Conservation (phyloP, 2,888 invertebrate species). For the Melikaiella ostensackeni region DNA sequence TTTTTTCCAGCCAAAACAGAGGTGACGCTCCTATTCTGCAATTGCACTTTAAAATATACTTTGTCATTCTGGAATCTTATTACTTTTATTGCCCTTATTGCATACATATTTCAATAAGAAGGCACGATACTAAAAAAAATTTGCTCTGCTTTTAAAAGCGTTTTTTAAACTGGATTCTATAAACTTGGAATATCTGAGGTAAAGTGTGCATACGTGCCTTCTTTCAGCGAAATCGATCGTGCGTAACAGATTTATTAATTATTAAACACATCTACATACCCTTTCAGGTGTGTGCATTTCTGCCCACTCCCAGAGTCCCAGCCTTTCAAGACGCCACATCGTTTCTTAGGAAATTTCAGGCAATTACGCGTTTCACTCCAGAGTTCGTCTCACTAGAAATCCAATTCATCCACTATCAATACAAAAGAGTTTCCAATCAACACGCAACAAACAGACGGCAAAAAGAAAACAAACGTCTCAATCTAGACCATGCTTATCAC, state of each 20-base stretch:
- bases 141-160: slow-evolving; percentile 7
- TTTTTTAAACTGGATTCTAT: slow-evolving; percentile 11
- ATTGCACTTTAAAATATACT: too few species aligned
- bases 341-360: slow-evolving; percentile 19
- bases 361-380: slow-evolving; percentile 31
- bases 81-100: too few species aligned
- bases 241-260: slow-evolving; percentile 36
- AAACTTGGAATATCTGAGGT: slow-evolving; percentile 20
- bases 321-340: slow-evolving; percentile 15
- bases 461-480: not conserved
- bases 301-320: not conserved
- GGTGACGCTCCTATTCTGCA: too few species aligned
- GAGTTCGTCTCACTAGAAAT: slow-evolving; percentile 42
- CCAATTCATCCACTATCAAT: slow-evolving; percentile 6
- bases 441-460: not conserved
- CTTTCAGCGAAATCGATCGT: slow-evolving; percentile 16
- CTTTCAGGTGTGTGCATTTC: slow-evolving; percentile 13
- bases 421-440: slow-evolving; percentile 11
- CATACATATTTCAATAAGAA: slow-evolving; percentile 11
- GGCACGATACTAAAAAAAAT: not conserved
- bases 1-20: too few species aligned
- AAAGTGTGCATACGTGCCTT: slow-evolving; percentile 15
- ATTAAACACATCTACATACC: slow-evolving; percentile 32
- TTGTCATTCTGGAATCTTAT: slow-evolving; percentile 3
- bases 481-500: slow-evolving; percentile 8